These are phyloP conservation scores for Popillia japonica DNA, from an alignment of 1,140 invertebrate genomes.

Conservation along the genomic window DNA sequence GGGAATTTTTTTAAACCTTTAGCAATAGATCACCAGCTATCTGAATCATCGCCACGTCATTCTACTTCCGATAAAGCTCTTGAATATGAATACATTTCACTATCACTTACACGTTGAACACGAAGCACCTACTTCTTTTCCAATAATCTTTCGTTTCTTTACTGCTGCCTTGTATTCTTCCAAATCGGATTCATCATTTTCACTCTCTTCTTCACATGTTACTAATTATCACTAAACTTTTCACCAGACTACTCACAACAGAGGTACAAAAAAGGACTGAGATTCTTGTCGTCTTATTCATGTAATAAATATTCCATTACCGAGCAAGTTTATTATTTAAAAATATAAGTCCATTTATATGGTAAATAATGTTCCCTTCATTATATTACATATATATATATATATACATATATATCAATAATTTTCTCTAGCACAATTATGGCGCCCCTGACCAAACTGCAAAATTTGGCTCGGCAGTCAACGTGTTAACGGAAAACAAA, in stretches of 20 bases:
- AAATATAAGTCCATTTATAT: too few species aligned
- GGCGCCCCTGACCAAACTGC: not conserved
- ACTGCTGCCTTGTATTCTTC: constrained; percentile 30
- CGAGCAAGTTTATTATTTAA: not conserved
- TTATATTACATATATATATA: too few species aligned
- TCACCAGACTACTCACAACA: not conserved
- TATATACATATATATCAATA: too few species aligned
- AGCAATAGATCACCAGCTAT: constrained; percentile 9
- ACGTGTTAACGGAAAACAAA: too few species aligned
- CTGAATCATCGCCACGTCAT: constrained; percentile 7
- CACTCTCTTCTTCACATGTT: constrained; percentile 30
- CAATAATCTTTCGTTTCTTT: constrained; percentile 19
- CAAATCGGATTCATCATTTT: constrained; percentile 28
- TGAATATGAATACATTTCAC: constrained; percentile 15
- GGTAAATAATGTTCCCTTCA: too few species aligned
- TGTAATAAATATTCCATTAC: not conserved
- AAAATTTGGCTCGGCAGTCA: constrained; percentile 9
- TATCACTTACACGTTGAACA: constrained; percentile 22
- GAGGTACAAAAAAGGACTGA: not conserved
- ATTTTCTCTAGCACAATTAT: too few species aligned
- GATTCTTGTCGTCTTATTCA: not conserved
- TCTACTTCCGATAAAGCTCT: constrained; percentile 23
- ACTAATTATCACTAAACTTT: not conserved
- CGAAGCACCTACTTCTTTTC: constrained; percentile 27
- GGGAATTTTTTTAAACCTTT: not conserved